phyloP scores from a whole-genome alignment of 2,797 vertebrate species.

The Anabacerthia variegaticeps region DNA sequence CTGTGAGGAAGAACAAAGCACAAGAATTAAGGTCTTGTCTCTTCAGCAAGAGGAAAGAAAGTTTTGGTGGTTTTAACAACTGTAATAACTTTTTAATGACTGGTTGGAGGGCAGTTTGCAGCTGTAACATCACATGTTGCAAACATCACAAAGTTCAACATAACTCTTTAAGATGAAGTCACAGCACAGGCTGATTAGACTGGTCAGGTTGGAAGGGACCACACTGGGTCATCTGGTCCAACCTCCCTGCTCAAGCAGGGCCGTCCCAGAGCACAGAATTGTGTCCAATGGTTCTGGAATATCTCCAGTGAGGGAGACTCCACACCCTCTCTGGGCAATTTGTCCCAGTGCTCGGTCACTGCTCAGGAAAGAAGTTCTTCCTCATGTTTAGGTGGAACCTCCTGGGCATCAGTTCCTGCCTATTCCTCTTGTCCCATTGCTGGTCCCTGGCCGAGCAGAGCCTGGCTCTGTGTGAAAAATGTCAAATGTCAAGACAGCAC shows the following conservation, averaged over 20 bases:
- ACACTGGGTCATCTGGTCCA: accelerated
- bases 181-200: background rate
- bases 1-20: constrained; percentile 28
- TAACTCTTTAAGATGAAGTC: background rate
- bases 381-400: background rate
- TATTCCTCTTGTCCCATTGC: accelerated
- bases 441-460: background rate
- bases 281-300: accelerated
- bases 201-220: background rate
- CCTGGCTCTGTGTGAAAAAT: background rate
- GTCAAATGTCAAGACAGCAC: background rate
- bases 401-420: background rate
- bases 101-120: background rate
- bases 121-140: background rate
- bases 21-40: background rate
- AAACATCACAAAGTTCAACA: background rate
- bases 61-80: background rate
- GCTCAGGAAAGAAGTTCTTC: background rate
- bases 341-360: accelerated
- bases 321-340: background rate
- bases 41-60: background rate
- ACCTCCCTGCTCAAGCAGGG: background rate
- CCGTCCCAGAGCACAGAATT: background rate
- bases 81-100: background rate
- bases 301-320: background rate